Evolutionary conservation across 2,797 vertebrate species (phyloP), one percentile per base, ranked within the genome.

Genomic region (Alouatta caraya): DNA sequence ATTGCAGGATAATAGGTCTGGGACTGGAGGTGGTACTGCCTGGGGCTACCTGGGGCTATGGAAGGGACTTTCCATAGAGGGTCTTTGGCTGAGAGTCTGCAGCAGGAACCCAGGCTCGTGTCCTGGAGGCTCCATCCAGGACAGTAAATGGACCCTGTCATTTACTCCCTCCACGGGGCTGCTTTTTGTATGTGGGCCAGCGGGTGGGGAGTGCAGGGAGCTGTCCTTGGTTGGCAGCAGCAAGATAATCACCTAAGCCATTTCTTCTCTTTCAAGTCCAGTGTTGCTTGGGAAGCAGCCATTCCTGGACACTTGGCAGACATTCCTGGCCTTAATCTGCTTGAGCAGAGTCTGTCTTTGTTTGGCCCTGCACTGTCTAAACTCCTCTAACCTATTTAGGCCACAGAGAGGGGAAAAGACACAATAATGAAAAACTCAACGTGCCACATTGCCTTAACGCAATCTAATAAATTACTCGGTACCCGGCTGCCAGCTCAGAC

Each of bases 401-500:
- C 96, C 93, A 95, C 39, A 13, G 97, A 97, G 88, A 98, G 88
- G 98, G 95, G 92, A 96, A 97, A 92, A 96, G 98, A 94, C 98
- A 96, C 81, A 96, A 96, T 98, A 98, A 98, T 98, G 98, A 98
- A 97, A 98, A 98, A 57, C 98, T 93, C 97, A 97, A 50, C 10
- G 96, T 98, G 98, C 98, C 94, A 76, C 98, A 95, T 94, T 26
- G 90, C 98, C 98, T 98, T 96, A 98, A 98, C 33, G n/a, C 98
- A 98, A 98, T 98, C 98, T 98, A 96, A 98, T 98, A 98, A 99
- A 98, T 98, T 99, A 98, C 98, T 96, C 7, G 2, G 98, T 98
- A 95, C 98, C 98, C 70, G 95, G 98, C 98, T 99, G 98, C 98
- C 98, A 98, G 98, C 98, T 98, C 98, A 97, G 98, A 98, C 98